Percentiles rank a stretch among this genome's conserved stretches.
These are phyloP conservation scores for Tipula confusa DNA, from an alignment of 2,888 invertebrate genomes.

Conservation along the genomic window DNA sequence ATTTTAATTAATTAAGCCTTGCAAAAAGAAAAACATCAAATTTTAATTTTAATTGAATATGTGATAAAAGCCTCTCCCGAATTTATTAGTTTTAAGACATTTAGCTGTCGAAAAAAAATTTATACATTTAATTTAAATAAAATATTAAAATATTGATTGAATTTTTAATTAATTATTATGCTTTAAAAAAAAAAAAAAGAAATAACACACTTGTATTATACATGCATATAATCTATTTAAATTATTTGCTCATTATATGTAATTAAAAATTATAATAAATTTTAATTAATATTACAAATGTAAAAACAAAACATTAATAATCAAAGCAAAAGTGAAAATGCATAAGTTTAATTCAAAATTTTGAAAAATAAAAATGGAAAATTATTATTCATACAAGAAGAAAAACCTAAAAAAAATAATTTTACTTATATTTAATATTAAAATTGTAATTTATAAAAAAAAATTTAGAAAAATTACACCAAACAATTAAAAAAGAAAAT, in stretches of 20 bases:
- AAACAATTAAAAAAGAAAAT: not conserved
- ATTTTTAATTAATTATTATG: not conserved
- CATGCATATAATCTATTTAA: not conserved
- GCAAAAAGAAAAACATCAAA: not conserved
- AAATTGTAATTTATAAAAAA: conserved; percentile 12
- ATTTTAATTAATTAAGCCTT: too few relatives aligned
- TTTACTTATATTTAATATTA: not conserved
- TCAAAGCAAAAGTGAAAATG: not conserved
- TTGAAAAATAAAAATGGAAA: not conserved
- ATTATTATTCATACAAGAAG: not conserved
- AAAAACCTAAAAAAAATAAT: not conserved
- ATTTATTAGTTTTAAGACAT: conserved; percentile 3
- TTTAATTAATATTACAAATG: conserved; percentile 4
- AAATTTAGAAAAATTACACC: not conserved
- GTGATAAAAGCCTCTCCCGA: not conserved
- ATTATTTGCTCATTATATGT: not conserved
- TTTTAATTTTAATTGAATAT: not conserved
- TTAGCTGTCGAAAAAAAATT: not conserved
- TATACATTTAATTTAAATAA: not conserved
- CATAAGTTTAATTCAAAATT: not conserved
- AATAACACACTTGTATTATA: not conserved
- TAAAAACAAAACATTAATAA: not conserved
- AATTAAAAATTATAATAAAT: not conserved
- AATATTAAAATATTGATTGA: not conserved
- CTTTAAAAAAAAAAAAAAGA: too few relatives aligned